Conservation (phyloP, 2,113 vertebrate species). For the Xenotilapia leptura region DNA sequence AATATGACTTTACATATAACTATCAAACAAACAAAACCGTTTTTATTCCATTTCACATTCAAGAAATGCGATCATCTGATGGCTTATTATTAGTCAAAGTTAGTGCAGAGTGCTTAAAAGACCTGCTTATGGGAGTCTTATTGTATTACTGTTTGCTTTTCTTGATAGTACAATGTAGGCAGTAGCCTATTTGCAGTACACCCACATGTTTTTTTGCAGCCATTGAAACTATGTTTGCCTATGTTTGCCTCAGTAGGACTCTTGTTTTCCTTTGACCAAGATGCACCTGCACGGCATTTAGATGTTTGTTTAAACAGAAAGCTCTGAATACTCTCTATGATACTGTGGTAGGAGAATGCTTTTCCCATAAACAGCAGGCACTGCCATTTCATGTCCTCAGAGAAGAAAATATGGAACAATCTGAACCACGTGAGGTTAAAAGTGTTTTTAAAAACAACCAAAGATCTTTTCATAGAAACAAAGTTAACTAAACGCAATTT, state of each 20-base stretch:
- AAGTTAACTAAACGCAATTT: background rate
- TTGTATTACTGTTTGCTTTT: constrained; percentile 14
- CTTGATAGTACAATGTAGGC: background rate
- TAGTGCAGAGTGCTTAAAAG: background rate
- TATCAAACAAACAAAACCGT: background rate
- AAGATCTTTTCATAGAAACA: background rate
- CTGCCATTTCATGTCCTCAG: background rate
- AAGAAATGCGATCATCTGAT: background rate
- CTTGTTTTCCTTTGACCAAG: constrained; percentile 8
- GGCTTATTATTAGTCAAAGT: background rate
- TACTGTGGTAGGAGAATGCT: background rate
- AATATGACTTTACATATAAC: background rate
- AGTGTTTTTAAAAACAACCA: background rate
- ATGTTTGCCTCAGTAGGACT: background rate
- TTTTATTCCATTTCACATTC: background rate
- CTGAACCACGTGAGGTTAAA: background rate
- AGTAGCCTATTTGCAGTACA: background rate
- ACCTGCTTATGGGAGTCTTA: background rate
- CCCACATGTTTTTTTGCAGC: background rate
- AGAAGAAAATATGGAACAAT: background rate
- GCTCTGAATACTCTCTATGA: background rate
- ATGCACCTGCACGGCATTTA: constrained; percentile 44
- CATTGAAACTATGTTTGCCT: constrained; percentile 44
- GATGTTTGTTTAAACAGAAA: constrained; percentile 38
- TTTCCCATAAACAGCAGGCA: background rate